These are phyloP conservation scores for Tipula helvola DNA, from an alignment of 2,888 invertebrate species.

Conservation along the genomic window DNA sequence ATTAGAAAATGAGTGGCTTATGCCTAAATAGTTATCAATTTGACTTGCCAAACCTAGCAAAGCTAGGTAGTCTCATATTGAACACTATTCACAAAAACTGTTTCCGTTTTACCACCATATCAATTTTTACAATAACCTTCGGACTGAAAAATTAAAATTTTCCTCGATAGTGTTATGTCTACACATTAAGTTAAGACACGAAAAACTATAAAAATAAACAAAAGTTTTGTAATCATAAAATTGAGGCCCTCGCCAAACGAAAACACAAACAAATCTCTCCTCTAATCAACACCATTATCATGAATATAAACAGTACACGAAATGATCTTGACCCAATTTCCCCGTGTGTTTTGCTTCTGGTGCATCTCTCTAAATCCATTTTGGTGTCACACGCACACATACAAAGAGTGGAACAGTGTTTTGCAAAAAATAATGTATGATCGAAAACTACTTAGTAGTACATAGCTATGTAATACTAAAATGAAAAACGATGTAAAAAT, in stretches of 20 bases:
- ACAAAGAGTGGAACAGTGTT: not conserved
- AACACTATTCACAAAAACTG: too few species aligned
- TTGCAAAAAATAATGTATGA: not conserved
- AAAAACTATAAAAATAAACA: too few species aligned
- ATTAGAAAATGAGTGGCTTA: too few species aligned
- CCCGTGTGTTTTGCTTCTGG: not conserved
- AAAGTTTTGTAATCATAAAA: not conserved
- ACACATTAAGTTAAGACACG: too few species aligned
- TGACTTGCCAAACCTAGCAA: too few species aligned
- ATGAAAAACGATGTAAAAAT: not conserved
- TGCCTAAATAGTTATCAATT: too few species aligned
- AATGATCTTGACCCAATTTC: not conserved
- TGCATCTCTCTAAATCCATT: not conserved
- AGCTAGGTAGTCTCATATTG: too few species aligned
- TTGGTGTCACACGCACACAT: not conserved
- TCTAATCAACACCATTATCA: not conserved
- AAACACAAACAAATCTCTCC: not conserved
- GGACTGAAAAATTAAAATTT: too few species aligned
- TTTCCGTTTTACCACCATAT: too few species aligned
- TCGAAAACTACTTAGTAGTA: not conserved
- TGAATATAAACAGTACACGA: not conserved
- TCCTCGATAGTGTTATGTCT: too few species aligned
- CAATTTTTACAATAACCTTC: too few species aligned
- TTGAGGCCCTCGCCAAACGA: not conserved
- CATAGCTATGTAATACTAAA: not conserved